Base-by-base conservation (phyloP, 1,140 invertebrate species). In the Oscheius sp. region DNA sequence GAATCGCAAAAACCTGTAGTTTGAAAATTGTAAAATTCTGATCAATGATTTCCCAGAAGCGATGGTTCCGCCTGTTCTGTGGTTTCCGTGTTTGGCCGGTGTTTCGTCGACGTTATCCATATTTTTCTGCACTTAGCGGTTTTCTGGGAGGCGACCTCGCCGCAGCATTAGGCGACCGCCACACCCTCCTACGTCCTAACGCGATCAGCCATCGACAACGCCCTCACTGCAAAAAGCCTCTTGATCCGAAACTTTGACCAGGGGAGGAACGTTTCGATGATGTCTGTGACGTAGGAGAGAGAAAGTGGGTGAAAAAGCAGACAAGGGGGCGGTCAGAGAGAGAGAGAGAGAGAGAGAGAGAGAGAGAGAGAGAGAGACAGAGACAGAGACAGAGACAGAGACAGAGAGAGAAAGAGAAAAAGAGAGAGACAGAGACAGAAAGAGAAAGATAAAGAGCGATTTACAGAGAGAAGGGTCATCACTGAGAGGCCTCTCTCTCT, bases 91-190 rank as follows among this genome's bases (percentile, higher is more conserved):
- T n/a, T n/a, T n/a, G n/a, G n/a, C n/a, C n/a, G n/a, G n/a, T n/a
- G n/a, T n/a, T n/a, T 42, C 38, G 38, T 55, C 49, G 7, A 26
- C 49, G 15, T 55, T 55, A 20, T 55, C 49, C 49, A 4, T 55
- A 55, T 55, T 55, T 55, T 55, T 7, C 49, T 55, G 49, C 49
- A 55, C 49, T 55, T 55, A 55, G 49, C 49, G 49, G 7, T 55
- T 4, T 4, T 55, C 49, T 23, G 7, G 7, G 28, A n/a, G n/a
- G 49, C 49, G 49, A 55, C 49, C 49, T 55, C 49, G 49, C 28
- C 49, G 15, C 15, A 20, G 28, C 49, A 55, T 55, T 55, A 55
- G 49, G 49, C 49, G 15, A 13, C 49, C 23, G 49, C 49, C 49
- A 55, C 49, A 55, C 49, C 49, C 49, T 55, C 49, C 38, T 42